Conservation (phyloP, 1,140 invertebrate species). For the Gyrodactylus bullatarudis region DNA sequence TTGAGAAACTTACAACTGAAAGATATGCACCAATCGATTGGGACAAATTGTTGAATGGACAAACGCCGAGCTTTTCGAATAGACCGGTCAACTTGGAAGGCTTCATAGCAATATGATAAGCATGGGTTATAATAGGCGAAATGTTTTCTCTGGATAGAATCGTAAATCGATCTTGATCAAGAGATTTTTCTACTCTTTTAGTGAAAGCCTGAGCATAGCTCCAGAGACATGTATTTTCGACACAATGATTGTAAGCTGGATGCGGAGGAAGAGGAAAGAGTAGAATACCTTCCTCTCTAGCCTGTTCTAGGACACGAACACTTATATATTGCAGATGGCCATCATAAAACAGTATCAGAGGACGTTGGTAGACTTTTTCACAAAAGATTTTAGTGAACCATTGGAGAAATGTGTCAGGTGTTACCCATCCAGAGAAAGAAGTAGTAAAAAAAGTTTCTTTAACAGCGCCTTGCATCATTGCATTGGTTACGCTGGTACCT, state of each 20-base stretch:
- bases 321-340: slow-evolving; percentile 3
- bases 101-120: background rate
- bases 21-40: background rate
- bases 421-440: background rate
- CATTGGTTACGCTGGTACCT: background rate
- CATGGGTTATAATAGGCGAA: background rate
- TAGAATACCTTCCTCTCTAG: background rate
- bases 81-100: background rate
- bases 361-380: background rate
- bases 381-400: background rate
- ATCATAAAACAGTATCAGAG: slow-evolving; percentile 6
- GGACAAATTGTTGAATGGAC: slow-evolving; percentile 4
- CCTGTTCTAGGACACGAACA: slow-evolving; percentile 3
- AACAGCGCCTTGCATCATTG: background rate
- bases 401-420: background rate
- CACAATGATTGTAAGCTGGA: slow-evolving; percentile 3
- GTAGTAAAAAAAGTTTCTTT: background rate
- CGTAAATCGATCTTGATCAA: background rate
- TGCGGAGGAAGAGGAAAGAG: slow-evolving; percentile 6
- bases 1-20: background rate
- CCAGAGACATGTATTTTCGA: background rate
- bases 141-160: background rate
- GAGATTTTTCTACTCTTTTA: background rate
- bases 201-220: background rate
- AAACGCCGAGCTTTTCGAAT: background rate